Conservation (phyloP, 2,888 invertebrate species). For the Idaea aversata region DNA sequence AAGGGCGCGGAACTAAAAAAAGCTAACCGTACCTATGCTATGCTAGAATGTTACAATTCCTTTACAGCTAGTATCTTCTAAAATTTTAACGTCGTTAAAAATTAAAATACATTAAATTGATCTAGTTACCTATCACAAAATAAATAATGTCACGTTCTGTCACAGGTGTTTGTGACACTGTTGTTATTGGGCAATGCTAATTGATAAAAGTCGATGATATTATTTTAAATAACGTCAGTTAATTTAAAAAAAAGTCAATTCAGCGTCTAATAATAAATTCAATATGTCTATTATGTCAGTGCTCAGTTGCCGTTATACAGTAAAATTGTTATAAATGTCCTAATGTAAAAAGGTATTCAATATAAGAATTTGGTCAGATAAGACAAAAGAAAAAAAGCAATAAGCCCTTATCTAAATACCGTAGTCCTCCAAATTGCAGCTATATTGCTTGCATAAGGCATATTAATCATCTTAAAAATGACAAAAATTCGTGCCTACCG, state of each 20-base stretch:
- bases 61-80: no score
- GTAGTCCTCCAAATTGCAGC: not conserved
- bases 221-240: not conserved
- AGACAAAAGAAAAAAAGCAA: not conserved
- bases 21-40: no score
- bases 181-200: not conserved
- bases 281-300: not conserved
- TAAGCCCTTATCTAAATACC: not conserved
- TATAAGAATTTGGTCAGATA: not conserved
- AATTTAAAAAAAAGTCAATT: not conserved
- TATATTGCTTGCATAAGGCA: no score
- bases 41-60: no score
- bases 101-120: not conserved
- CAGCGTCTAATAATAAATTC: not conserved
- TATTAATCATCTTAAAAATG: not conserved
- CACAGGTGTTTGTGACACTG: not conserved
- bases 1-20: no score
- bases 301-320: not conserved
- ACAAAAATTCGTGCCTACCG: not conserved
- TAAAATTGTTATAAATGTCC: not conserved
- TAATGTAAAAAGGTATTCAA: not conserved
- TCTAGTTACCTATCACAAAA: no score
- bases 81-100: no score
- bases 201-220: not conserved
- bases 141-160: not conserved